These are phyloP conservation scores for Pilophorus perplexus DNA, from an alignment of 2,888 invertebrate genomes.

Conservation along the genomic window DNA sequence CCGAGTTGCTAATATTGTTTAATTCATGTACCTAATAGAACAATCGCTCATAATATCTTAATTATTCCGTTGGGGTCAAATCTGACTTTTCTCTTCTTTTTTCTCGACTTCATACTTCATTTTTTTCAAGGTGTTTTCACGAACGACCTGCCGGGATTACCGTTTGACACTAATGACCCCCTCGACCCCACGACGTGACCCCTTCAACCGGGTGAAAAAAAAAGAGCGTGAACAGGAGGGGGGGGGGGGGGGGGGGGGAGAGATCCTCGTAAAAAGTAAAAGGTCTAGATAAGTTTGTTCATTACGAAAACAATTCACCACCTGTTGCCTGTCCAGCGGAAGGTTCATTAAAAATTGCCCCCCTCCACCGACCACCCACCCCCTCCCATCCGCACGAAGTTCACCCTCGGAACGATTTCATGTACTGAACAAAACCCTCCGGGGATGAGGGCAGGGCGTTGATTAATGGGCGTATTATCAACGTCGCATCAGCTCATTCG, in stretches of 20 bases:
- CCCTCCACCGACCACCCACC: neutral
- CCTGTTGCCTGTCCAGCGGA: slow-evolving; percentile 12
- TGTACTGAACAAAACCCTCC: slow-evolving; percentile 6
- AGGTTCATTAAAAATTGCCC: slow-evolving; percentile 26
- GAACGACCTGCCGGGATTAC: neutral
- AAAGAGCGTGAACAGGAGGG: neutral
- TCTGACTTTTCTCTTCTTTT: too few relatives aligned
- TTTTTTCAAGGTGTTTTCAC: too few relatives aligned
- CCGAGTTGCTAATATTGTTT: too few relatives aligned
- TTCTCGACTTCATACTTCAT: too few relatives aligned
- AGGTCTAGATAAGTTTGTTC: slow-evolving; percentile 23
- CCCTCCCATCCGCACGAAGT: too few relatives aligned
- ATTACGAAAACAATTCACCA: slow-evolving; percentile 28
- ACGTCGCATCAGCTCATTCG: slow-evolving; percentile 29
- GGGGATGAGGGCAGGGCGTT: neutral
- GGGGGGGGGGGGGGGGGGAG: neutral
- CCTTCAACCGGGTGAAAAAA: neutral
- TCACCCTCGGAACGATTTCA: neutral
- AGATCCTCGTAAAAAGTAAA: neutral
- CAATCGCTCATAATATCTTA: too few relatives aligned
- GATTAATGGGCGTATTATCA: slow-evolving; percentile 28
- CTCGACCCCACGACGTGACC: neutral
- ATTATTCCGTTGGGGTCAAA: too few relatives aligned
- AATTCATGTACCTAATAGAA: too few relatives aligned
- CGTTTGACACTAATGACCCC: neutral